Percentiles rank a stretch among this genome's conserved stretches.
Evolutionary conservation across 2,797 vertebrate species (phyloP).

Genomic region (Liparis tanakae): DNA sequence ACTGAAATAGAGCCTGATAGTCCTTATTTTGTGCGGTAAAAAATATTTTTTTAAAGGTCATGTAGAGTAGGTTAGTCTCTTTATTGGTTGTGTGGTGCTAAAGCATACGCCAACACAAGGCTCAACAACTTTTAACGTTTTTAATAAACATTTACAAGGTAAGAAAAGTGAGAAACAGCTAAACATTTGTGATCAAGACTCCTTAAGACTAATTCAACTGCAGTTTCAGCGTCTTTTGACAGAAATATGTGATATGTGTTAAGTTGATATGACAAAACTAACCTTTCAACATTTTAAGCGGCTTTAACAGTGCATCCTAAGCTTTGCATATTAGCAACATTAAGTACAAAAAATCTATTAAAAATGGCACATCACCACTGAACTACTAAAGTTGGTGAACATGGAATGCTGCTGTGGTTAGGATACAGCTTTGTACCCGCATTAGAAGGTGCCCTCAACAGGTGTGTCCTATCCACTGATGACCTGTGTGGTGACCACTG

Average conservation of each 20-base stretch:
- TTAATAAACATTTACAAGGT: not conserved
- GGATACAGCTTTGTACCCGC: not conserved
- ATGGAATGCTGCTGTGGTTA: not conserved
- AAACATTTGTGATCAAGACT: not conserved
- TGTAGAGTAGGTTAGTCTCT: too few species aligned
- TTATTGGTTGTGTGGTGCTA: not conserved
- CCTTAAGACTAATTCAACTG: not conserved
- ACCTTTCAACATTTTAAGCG: too few species aligned
- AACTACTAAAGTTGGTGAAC: not conserved
- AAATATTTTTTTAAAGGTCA: too few species aligned
- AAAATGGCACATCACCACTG: not conserved
- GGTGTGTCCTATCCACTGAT: not conserved
- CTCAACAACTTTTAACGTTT: not conserved
- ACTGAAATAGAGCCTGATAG: not conserved
- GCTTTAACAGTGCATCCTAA: not conserved
- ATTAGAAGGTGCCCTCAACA: not conserved
- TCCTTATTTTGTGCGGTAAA: not conserved
- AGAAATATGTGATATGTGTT: not conserved
- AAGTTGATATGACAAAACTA: too few species aligned
- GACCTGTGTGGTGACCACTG: constrained; percentile 65
- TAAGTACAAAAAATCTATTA: not conserved
- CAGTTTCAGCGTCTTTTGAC: not conserved
- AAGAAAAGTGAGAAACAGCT: not conserved
- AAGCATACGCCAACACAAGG: not conserved
- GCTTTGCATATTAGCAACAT: not conserved